phyloP scores from a whole-genome alignment of 2,113 vertebrate species.

The Pedetes capensis region DNA sequence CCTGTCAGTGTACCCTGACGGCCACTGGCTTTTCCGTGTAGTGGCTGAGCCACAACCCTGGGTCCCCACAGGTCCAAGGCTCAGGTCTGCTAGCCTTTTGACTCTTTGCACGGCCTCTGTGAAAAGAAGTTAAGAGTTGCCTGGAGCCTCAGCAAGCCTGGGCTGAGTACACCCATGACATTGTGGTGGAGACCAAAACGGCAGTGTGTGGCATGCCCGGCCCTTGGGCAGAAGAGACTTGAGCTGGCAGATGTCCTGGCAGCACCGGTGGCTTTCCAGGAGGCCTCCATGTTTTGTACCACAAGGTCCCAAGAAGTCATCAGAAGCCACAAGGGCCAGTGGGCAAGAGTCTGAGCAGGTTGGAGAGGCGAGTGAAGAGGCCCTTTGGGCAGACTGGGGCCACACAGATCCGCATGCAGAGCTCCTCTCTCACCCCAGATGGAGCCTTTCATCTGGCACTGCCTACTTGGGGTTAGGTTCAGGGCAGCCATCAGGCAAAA shows the following conservation, averaged over 20 bases:
- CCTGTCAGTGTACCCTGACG: rapidly evolving
- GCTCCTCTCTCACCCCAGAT: not conserved
- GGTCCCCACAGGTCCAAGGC: rapidly evolving
- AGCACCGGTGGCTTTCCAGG: not conserved
- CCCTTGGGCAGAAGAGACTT: not conserved
- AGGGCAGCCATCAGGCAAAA: not conserved
- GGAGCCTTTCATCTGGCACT: not conserved
- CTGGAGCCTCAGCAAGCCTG: not conserved
- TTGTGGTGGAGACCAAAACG: not conserved
- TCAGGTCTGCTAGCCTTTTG: not conserved
- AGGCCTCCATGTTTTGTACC: not conserved
- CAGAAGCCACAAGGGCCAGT: not conserved
- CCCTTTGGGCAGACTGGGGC: not conserved
- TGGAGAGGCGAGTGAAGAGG: rapidly evolving
- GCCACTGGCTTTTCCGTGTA: rapidly evolving
- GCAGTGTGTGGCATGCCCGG: not conserved
- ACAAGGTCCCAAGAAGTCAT: not conserved
- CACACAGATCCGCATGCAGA: rapidly evolving
- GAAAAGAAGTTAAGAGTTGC: not conserved
- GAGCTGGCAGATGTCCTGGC: no score
- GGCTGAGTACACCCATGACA: not conserved
- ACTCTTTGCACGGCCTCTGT: not conserved
- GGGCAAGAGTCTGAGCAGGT: not conserved
- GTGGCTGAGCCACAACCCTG: rapidly evolving
- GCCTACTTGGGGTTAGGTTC: not conserved